A percentile compares a stretch with the other conserved stretches of the same genome.
These are phyloP conservation scores for Holcopasites calliopsidis DNA, from an alignment of 1,140 invertebrate species.

Conservation along the genomic window DNA sequence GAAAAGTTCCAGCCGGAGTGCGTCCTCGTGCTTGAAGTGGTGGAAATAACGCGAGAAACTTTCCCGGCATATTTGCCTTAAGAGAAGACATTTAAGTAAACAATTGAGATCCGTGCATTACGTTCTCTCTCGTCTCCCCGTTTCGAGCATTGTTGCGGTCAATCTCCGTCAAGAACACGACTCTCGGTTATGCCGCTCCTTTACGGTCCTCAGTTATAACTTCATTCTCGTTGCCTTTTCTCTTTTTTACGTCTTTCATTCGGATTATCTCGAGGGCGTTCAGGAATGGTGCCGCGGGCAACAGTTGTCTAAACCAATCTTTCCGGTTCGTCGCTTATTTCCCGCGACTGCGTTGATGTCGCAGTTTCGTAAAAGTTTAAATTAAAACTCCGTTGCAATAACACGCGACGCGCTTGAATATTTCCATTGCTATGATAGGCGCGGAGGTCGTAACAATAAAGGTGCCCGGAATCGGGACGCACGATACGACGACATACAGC, in stretches of 20 bases:
- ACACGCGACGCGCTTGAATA: background rate
- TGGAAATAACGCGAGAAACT: background rate
- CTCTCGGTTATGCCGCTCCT: background rate
- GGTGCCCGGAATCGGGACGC: background rate
- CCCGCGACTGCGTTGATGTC: background rate
- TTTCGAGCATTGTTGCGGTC: background rate
- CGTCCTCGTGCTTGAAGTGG: background rate
- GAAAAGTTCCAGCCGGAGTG: background rate
- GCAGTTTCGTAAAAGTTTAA: conserved; percentile 2
- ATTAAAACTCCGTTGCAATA: conserved; percentile 8
- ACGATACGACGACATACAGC: background rate
- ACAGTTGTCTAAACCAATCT: background rate
- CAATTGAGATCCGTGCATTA: background rate
- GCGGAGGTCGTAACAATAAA: background rate
- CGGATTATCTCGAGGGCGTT: background rate
- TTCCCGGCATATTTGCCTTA: background rate
- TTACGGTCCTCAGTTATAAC: conserved; percentile 1
- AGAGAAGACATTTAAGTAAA: conserved; percentile 11
- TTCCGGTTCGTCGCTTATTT: background rate
- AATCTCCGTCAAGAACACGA: background rate
- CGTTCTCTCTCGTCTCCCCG: conserved; percentile 1
- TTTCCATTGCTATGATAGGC: background rate
- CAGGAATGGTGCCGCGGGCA: background rate
- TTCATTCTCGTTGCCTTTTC: background rate
- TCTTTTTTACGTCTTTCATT: background rate